Conservation (phyloP, 2,797 vertebrate genomes). For the Trachops cirrhosus region DNA sequence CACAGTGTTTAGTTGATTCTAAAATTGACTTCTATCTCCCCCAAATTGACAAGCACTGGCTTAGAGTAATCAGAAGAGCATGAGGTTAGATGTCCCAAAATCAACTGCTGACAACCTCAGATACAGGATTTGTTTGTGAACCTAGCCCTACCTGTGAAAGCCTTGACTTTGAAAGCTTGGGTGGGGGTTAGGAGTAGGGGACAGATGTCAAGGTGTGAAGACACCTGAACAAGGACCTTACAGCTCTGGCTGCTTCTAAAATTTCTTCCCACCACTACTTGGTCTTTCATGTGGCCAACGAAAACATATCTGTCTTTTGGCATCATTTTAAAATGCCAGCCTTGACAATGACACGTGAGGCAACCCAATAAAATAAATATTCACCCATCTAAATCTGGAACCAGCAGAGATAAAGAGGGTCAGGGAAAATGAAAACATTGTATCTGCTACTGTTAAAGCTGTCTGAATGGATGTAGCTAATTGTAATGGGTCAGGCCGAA, state of each 20-base stretch:
- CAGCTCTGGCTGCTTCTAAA: not conserved
- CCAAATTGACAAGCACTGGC: not conserved
- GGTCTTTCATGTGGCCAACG: not conserved
- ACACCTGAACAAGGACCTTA: not conserved
- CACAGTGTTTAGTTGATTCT: not conserved
- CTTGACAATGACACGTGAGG: not conserved
- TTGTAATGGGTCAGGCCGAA: not conserved
- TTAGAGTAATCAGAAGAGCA: not conserved
- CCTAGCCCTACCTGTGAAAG: not conserved
- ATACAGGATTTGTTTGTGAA: not conserved
- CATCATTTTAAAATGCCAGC: not conserved
- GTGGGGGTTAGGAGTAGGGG: accelerated
- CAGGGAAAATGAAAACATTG: not conserved
- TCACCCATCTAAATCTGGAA: conserved; percentile 14
- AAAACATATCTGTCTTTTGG: not conserved
- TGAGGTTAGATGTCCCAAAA: not conserved
- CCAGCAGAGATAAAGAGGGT: not conserved
- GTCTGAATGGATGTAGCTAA: not conserved
- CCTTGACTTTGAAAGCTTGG: not conserved
- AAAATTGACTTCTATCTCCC: not conserved
- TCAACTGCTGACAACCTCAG: not conserved
- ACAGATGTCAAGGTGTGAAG: not conserved
- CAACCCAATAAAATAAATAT: not conserved
- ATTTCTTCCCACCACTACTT: not conserved
- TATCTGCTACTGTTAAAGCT: not conserved